Evolutionary conservation across 2,888 invertebrate species (phyloP).

Genomic region (Gandaritis pyraliata): DNA sequence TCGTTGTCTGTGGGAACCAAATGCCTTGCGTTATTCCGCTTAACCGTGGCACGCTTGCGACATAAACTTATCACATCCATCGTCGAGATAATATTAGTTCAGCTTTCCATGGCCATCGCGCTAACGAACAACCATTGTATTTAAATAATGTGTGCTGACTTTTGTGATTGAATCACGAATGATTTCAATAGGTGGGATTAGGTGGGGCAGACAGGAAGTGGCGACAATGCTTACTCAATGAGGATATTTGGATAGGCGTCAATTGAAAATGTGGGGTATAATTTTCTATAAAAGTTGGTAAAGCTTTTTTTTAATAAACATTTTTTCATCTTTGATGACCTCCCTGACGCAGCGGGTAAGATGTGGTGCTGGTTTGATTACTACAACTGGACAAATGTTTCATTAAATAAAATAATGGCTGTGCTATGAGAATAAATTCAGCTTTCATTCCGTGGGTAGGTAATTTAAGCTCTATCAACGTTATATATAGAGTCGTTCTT

Average conservation of each 20-base stretch:
- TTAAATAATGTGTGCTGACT: slow-evolving; percentile 81
- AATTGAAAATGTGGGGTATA: neutral
- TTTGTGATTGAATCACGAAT: slow-evolving; percentile 64
- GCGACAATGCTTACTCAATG: slow-evolving; percentile 25
- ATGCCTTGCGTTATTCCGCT: slow-evolving; percentile 11
- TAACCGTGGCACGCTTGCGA: neutral
- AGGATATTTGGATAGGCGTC: slow-evolving; percentile 9
- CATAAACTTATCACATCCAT: slow-evolving; percentile 8
- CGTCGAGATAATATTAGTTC: slow-evolving; percentile 12
- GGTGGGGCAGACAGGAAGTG: slow-evolving; percentile 44
- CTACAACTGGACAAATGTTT: too few relatives aligned
- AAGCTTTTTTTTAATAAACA: too few relatives aligned
- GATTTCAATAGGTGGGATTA: slow-evolving; percentile 53
- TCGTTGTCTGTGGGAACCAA: too few relatives aligned
- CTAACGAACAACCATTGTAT: slow-evolving; percentile 84
- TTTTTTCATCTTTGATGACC: too few relatives aligned
- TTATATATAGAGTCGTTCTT: too few relatives aligned
- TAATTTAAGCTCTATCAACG: too few relatives aligned
- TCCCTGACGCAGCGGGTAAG: too few relatives aligned
- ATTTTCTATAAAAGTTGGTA: too few relatives aligned
- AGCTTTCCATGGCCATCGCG: slow-evolving; percentile 44
- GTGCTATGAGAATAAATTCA: too few relatives aligned
- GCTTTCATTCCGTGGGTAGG: too few relatives aligned
- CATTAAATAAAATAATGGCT: too few relatives aligned
- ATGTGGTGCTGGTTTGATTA: too few relatives aligned